Evolutionary conservation across 2,797 vertebrate species (phyloP).

Genomic region (Tapirus indicus): DNA sequence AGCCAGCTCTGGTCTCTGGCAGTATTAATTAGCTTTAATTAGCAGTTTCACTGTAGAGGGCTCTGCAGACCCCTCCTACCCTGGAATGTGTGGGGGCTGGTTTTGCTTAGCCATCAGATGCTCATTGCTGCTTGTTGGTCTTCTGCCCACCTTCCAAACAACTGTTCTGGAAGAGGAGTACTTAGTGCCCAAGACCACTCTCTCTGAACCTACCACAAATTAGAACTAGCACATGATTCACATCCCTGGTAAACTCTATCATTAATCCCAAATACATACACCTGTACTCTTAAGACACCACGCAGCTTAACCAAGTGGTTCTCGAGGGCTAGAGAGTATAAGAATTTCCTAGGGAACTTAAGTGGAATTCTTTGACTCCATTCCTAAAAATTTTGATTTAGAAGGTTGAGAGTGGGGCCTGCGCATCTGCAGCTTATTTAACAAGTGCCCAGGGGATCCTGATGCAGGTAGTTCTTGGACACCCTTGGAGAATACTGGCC

Average conservation of each 20-base stretch:
- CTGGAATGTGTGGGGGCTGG: not conserved
- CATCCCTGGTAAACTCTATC: not conserved
- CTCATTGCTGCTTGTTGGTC: not conserved
- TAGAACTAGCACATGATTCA: not conserved
- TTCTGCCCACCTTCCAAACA: not conserved
- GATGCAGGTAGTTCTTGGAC: not conserved
- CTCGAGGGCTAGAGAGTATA: not conserved
- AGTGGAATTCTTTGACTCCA: not conserved
- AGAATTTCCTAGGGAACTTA: not conserved
- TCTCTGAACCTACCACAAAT: not conserved
- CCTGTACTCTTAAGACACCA: not conserved
- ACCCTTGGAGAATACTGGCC: not conserved
- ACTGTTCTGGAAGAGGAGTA: not conserved
- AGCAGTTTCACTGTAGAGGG: conserved; percentile 64
- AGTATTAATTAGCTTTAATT: conserved; percentile 84
- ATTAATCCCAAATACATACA: not conserved
- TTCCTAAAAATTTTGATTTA: not conserved
- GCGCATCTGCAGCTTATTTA: not conserved
- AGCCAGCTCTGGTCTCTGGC: conserved; percentile 78
- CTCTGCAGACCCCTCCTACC: conserved; percentile 48
- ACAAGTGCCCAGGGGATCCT: not conserved
- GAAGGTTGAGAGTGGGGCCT: not conserved
- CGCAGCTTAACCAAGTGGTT: not conserved
- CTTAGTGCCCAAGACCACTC: not conserved
- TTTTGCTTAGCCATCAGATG: not conserved